Percentiles rank a stretch among this genome's conserved stretches.
These are phyloP conservation scores for Strigamia maritima DNA, from an alignment of 2,888 invertebrate genomes.

Conservation along the genomic window DNA sequence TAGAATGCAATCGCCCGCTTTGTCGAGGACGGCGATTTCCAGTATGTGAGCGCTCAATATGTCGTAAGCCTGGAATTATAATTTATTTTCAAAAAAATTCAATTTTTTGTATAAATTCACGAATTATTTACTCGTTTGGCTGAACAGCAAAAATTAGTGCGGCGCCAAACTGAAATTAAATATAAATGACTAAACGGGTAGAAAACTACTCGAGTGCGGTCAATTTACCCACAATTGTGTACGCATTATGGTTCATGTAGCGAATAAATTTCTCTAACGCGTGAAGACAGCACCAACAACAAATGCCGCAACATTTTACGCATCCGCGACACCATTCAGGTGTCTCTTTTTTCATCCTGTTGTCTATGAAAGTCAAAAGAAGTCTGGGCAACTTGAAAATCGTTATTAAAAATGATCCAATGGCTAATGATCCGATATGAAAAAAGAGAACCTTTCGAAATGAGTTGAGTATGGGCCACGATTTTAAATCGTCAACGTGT, in stretches of 20 bases:
- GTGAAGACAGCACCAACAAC: slow-evolving; percentile 86
- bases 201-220: slow-evolving; percentile 35
- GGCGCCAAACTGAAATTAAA: background rate
- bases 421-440: slow-evolving; percentile 90
- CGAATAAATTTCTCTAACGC: slow-evolving; percentile 87
- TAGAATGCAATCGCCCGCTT: slow-evolving; percentile 86
- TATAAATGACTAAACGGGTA: slow-evolving; percentile 13
- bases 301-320: slow-evolving; percentile 54
- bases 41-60: slow-evolving; percentile 77
- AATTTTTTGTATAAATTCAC: background rate
- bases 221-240: slow-evolving; percentile 74
- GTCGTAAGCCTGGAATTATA: slow-evolving; percentile 70
- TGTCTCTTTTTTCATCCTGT: slow-evolving; percentile 47
- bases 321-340: background rate
- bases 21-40: slow-evolving; percentile 87
- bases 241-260: slow-evolving; percentile 90
- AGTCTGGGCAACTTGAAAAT: slow-evolving; percentile 86
- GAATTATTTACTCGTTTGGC: background rate
- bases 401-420: slow-evolving; percentile 90
- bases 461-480: slow-evolving; percentile 43
- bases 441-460: slow-evolving; percentile 56
- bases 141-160: slow-evolving; percentile 18
- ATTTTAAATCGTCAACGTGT: slow-evolving; percentile 41
- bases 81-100: background rate
- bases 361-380: slow-evolving; percentile 81